Evolutionary conservation across 2,888 invertebrate genomes (phyloP).

Genomic region (Conchocele bisecta): DNA sequence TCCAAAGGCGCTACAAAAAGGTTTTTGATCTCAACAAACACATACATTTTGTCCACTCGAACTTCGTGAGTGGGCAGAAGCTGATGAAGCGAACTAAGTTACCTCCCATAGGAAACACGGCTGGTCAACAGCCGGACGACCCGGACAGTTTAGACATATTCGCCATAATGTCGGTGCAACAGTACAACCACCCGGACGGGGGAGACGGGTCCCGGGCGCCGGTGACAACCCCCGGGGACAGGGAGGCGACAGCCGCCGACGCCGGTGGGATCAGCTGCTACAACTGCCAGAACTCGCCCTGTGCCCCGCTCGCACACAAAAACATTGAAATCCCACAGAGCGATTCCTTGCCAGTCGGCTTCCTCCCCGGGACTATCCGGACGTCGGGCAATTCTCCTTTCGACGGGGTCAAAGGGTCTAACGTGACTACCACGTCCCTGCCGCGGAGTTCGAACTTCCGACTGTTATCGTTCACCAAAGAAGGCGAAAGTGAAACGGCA

Average conservation of each 20-base stretch:
- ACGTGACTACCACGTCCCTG: background rate
- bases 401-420: constrained; percentile 2
- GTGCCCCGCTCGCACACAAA: background rate
- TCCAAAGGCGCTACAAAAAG: constrained; percentile 65
- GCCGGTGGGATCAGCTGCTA: background rate
- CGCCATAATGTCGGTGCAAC: constrained; percentile 62
- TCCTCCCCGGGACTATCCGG: background rate
- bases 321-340: background rate
- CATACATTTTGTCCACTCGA: constrained; percentile 67
- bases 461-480: background rate
- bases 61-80: constrained; percentile 59
- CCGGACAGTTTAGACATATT: constrained; percentile 53
- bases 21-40: constrained; percentile 67
- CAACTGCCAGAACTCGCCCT: background rate
- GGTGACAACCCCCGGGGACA: constrained; percentile 2
- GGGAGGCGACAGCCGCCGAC: background rate
- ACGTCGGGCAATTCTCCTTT: constrained; percentile 2
- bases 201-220: background rate
- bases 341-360: background rate
- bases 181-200: constrained; percentile 49
- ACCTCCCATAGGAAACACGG: constrained; percentile 55
- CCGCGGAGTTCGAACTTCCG: background rate
- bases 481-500: background rate
- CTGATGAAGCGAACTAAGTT: constrained; percentile 56
- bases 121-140: constrained; percentile 34